phyloP scores from a whole-genome alignment of 2,113 vertebrate species.

The Sorex fumeus region DNA sequence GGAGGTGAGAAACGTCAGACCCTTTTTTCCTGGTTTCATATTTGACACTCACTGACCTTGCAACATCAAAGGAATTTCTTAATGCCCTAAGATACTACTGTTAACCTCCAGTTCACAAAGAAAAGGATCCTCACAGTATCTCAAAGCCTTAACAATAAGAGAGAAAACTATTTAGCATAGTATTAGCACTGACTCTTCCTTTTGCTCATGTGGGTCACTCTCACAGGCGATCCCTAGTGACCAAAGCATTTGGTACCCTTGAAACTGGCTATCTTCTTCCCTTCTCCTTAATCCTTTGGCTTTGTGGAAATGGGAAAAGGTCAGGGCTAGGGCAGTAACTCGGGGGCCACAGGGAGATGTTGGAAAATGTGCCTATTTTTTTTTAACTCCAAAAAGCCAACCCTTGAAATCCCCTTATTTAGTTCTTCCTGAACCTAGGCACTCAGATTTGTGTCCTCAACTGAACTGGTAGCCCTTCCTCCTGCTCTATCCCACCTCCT shows the following conservation, averaged over 20 bases:
- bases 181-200: neutral
- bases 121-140: neutral
- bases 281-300: constrained; percentile 65
- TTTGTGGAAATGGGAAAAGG: constrained; percentile 71
- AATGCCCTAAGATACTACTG: neutral
- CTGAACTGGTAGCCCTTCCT: constrained; percentile 52
- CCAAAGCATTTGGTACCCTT: constrained; percentile 61
- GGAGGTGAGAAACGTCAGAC: neutral
- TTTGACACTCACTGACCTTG: neutral
- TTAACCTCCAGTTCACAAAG: neutral
- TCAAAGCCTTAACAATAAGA: neutral
- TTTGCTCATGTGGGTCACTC: neutral
- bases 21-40: neutral
- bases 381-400: constrained; percentile 87
- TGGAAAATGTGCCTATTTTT: constrained; percentile 88
- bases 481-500: constrained; percentile 36
- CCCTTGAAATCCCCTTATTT: constrained; percentile 80
- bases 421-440: constrained; percentile 77
- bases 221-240: neutral
- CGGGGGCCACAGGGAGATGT: constrained; percentile 75
- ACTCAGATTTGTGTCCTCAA: constrained; percentile 76
- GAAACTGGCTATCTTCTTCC: constrained; percentile 37
- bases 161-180: neutral
- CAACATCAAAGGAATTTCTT: neutral
- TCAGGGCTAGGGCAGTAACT: constrained; percentile 67